Conservation (phyloP, 2,888 invertebrate genomes). For the Rhimphoctona megacephalus region DNA sequence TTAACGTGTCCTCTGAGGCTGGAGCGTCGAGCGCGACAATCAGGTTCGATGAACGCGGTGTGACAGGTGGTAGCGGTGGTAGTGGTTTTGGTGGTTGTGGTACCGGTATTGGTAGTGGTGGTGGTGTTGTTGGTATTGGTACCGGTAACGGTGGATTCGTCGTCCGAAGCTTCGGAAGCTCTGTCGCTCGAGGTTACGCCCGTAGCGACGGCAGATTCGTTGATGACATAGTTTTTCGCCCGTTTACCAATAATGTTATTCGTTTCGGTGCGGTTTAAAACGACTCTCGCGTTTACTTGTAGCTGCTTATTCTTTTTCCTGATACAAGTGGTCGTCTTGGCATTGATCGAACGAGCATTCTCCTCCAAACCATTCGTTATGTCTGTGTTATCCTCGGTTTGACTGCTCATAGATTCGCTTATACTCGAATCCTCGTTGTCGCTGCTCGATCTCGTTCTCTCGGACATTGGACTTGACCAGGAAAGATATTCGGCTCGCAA, state of each 20-base stretch:
- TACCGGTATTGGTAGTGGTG: not conserved
- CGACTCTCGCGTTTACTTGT: conserved; percentile 79
- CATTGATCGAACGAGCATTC: conserved; percentile 70
- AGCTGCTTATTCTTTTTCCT: conserved; percentile 80
- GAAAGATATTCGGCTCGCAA: conserved; percentile 76
- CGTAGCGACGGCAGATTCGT: conserved; percentile 76
- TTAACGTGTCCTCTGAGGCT: conserved; percentile 87
- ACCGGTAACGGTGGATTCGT: conserved; percentile 70
- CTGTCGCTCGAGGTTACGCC: conserved; percentile 78
- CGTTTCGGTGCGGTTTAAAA: conserved; percentile 79
- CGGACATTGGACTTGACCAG: conserved; percentile 83
- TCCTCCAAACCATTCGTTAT: conserved; percentile 80
- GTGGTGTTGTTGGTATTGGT: not conserved
- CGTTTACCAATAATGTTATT: conserved; percentile 77
- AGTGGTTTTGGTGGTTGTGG: not conserved
- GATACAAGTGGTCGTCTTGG: conserved; percentile 72
- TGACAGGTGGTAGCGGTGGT: conserved; percentile 64
- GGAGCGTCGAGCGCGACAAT: conserved; percentile 82
- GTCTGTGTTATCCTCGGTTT: conserved; percentile 76
- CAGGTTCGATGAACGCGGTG: conserved; percentile 76
- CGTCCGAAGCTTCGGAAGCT: conserved; percentile 80
- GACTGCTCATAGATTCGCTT: conserved; percentile 79
- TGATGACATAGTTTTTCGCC: conserved; percentile 75
- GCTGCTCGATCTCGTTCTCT: conserved; percentile 80
- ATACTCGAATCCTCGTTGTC: conserved; percentile 80